These are phyloP conservation scores for Labia minor DNA, from an alignment of 2,888 invertebrate species.

Conservation along the genomic window DNA sequence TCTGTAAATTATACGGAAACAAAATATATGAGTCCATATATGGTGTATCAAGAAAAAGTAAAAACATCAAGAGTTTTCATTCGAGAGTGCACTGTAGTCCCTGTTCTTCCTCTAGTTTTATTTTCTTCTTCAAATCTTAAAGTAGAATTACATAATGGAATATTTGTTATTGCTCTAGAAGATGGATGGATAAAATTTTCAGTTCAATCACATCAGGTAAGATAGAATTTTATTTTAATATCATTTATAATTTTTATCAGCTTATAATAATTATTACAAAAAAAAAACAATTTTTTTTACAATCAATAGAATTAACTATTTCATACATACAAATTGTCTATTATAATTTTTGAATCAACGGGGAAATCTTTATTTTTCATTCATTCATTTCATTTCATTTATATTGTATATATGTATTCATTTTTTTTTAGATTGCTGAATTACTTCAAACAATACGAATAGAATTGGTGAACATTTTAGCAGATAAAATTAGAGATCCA, in stretches of 20 bases:
- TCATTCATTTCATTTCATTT: background rate
- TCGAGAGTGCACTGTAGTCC: constrained; percentile 70
- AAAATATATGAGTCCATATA: constrained; percentile 59
- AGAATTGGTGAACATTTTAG: constrained; percentile 64
- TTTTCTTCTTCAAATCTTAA: constrained; percentile 57
- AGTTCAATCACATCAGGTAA: constrained; percentile 61
- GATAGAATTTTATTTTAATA: constrained; percentile 21
- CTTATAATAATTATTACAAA: constrained; percentile 19
- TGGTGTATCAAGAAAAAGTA: constrained; percentile 74
- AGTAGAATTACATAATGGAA: constrained; percentile 61
- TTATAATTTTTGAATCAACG: background rate
- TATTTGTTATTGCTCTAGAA: constrained; percentile 61
- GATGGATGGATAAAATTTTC: constrained; percentile 75
- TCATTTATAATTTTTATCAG: background rate
- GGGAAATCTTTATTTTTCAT: background rate
- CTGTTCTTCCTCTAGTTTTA: constrained; percentile 58
- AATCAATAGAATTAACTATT: background rate
- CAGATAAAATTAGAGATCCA: constrained; percentile 76
- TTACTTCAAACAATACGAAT: constrained; percentile 65
- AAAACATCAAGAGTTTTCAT: constrained; percentile 70
- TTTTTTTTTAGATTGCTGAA: constrained; percentile 56
- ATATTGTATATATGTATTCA: background rate
- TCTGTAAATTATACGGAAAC: constrained; percentile 58
- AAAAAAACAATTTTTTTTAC: background rate
- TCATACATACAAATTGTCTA: constrained; percentile 8